These are phyloP conservation scores for Larimichthys crocea DNA, from an alignment of 2,113 vertebrate species.

Conservation along the genomic window DNA sequence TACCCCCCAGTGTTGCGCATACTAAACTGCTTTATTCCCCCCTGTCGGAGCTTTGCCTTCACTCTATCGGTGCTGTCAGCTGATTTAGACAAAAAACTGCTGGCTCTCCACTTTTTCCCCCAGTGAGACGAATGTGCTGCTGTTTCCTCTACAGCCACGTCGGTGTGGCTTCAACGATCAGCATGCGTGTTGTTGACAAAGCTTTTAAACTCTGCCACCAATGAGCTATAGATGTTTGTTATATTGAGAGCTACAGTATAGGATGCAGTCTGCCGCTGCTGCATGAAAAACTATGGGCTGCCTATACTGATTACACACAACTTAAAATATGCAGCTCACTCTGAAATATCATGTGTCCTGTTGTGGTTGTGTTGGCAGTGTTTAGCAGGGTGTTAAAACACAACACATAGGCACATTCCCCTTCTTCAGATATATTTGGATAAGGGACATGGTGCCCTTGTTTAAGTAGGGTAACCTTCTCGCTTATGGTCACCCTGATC, in stretches of 20 bases:
- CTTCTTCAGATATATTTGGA: constrained; percentile 54
- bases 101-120: constrained; percentile 69
- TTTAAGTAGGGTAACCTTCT: constrained; percentile 63
- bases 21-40: constrained; percentile 40
- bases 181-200: constrained; percentile 66
- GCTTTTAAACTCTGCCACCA: constrained; percentile 53
- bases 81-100: constrained; percentile 70
- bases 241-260: constrained; percentile 6
- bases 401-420: constrained; percentile 23
- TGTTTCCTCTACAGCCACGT: constrained; percentile 36
- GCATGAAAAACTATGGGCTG: constrained; percentile 7
- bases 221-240: constrained; percentile 3
- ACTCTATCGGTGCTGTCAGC: constrained; percentile 68
- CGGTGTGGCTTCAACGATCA: constrained; percentile 54
- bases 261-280: constrained; percentile 28
- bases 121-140: constrained; percentile 57
- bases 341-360: not conserved
- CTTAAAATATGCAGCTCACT: not conserved
- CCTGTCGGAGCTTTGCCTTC: constrained; percentile 18
- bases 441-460: constrained; percentile 58
- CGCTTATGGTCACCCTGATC: constrained; percentile 33
- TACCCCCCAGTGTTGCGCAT: not conserved
- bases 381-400: constrained; percentile 30
- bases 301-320: not conserved
- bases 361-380: constrained; percentile 5